Conservation (phyloP, 1,140 invertebrate genomes). For the Zaprionus kolodkinae region DNA sequence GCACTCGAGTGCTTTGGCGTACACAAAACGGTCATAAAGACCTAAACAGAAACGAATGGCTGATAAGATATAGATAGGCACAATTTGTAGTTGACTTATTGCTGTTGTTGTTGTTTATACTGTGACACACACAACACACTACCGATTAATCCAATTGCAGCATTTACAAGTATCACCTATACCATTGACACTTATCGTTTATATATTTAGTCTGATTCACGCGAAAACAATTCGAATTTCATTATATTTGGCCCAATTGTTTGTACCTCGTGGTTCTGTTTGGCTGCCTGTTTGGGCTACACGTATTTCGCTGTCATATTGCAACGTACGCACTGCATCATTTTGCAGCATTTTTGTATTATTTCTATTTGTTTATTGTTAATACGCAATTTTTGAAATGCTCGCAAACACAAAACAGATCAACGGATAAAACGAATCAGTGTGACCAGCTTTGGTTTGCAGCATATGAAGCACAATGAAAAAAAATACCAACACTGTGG, state of each 20-base stretch:
- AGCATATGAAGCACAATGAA: not conserved
- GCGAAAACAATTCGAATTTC: not conserved
- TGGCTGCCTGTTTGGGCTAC: slow-evolving; percentile 63
- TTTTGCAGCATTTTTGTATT: slow-evolving; percentile 76
- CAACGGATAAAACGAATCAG: slow-evolving; percentile 39
- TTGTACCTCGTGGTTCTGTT: slow-evolving; percentile 72
- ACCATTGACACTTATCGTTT: slow-evolving; percentile 43
- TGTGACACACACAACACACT: slow-evolving; percentile 46
- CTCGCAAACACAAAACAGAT: slow-evolving; percentile 17
- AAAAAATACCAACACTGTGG: not conserved
- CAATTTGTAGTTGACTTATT: slow-evolving; percentile 42
- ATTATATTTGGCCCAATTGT: not conserved
- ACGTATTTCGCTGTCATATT: slow-evolving; percentile 79
- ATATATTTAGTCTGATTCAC: slow-evolving; percentile 48
- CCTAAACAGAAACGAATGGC: slow-evolving; percentile 10
- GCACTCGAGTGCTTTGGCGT: slow-evolving; percentile 43
- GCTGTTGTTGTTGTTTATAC: slow-evolving; percentile 29
- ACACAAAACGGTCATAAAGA: not conserved
- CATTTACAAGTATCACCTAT: slow-evolving; percentile 32
- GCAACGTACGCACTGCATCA: slow-evolving; percentile 76
- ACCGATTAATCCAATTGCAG: slow-evolving; percentile 60
- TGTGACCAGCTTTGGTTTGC: slow-evolving; percentile 11
- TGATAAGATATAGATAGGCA: slow-evolving; percentile 77
- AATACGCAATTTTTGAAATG: slow-evolving; percentile 7
- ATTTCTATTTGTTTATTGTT: slow-evolving; percentile 5